phyloP scores from a whole-genome alignment of 2,797 vertebrate genomes.

The Falco berigora region DNA sequence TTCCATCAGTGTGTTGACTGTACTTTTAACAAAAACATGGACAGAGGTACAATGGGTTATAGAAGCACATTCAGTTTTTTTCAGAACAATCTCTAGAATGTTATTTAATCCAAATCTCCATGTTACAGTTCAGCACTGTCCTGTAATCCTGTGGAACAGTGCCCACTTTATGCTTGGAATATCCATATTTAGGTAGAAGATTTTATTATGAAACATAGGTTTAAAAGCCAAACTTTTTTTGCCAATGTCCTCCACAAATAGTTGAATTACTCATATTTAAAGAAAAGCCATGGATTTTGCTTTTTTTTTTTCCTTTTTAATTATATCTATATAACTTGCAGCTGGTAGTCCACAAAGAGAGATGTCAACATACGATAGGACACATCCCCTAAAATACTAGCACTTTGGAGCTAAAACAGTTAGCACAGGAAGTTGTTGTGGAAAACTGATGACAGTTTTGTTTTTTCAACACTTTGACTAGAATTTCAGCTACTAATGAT shows the following conservation, averaged over 20 bases:
- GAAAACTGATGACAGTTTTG: not conserved
- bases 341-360: constrained; percentile 25
- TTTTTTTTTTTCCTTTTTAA: not conserved
- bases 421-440: not conserved
- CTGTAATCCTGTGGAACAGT: not conserved
- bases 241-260: not conserved
- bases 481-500: not conserved
- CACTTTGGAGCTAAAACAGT: not conserved
- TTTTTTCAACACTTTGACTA: not conserved
- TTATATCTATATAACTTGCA: not conserved
- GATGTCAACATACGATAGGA: not conserved
- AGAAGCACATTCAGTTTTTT: not conserved
- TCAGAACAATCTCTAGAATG: not conserved
- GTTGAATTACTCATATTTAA: not conserved
- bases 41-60: not conserved
- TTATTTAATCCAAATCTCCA: not conserved
- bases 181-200: not conserved
- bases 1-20: not conserved
- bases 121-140: not conserved
- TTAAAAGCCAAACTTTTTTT: not conserved
- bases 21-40: not conserved
- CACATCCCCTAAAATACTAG: not conserved
- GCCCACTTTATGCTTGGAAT: not conserved
- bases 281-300: not conserved
- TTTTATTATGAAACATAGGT: not conserved